Base-by-base conservation (phyloP, 2,113 vertebrate genomes). In the Entelurus aequoreus region DNA sequence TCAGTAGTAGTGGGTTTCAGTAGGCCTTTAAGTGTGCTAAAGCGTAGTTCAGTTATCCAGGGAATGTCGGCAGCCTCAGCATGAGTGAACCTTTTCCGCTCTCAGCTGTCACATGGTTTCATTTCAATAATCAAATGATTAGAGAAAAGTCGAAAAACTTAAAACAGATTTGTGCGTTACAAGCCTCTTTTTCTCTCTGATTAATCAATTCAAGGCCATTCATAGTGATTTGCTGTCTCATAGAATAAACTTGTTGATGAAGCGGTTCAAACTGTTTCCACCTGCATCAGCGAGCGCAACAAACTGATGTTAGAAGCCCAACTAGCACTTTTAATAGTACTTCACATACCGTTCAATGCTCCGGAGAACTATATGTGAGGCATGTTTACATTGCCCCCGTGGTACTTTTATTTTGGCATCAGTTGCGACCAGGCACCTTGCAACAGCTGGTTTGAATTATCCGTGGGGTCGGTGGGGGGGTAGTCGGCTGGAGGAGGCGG, bases 391-490 rank as follows among this genome's bases (percentile, higher is more conserved):
- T 55, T 55, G 36, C 36, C n/a, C 36, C 36, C 10, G 54, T 40
- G 36, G 15, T 40, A 37, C 54, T 55, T 54, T 55, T 38, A 15
- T 37, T 40, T 56, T 16, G 54, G 37, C 54, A 57, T 57, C 55
- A 50, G 8, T 46, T 61, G 28, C 6, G 8, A 36, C 47, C 60
- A 37, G 83, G 88, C 89, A 90, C 88, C 88, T 90, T 90, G 85
- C 87, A 89, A 88, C 89, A 89, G 89, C 89, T 90, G 88, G 80
- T 86, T 75, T 86, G 83, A 88, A 88, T 90, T 90, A 90, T 76
- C 80, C 61, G 51, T 67, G 70, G 84, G 83, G 71, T 82, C 16
- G 74, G 28, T 28, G 28, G 81, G 81, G 83, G 67, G 72, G 42
- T 46, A 75, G 78, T 68, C 37, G 40, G 69, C 59, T 65, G 51